Conservation (phyloP, 1,140 invertebrate genomes). For the Sweltsa coloradensis region DNA sequence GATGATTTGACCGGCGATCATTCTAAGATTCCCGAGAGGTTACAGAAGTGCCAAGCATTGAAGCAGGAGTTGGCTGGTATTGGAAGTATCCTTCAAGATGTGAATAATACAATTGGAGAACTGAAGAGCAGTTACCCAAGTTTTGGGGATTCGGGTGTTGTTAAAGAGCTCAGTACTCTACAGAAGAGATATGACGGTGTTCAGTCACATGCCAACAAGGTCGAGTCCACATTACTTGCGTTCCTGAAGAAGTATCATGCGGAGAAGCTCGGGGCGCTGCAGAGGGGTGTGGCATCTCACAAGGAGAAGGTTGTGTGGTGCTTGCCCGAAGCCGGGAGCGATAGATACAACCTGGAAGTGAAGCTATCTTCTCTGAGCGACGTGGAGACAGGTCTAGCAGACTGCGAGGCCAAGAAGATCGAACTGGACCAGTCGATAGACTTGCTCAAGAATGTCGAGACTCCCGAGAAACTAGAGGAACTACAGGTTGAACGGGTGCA, state of each 20-base stretch:
- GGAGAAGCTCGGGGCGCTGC: conserved; percentile 69
- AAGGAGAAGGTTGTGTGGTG: conserved; percentile 91
- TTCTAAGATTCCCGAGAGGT: conserved; percentile 62
- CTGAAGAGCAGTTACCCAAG: conserved; percentile 66
- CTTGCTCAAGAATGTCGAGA: conserved; percentile 52
- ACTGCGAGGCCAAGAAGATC: conserved; percentile 47
- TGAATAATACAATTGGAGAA: conserved; percentile 53
- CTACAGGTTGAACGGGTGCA: conserved; percentile 48
- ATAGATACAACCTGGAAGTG: conserved; percentile 85
- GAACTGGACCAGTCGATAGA: conserved; percentile 55
- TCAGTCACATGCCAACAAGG: conserved; percentile 60
- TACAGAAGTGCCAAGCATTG: conserved; percentile 58
- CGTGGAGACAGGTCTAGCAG: conserved; percentile 54
- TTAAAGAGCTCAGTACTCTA: conserved; percentile 66
- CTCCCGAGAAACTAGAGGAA: conserved; percentile 46
- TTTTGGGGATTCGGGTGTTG: conserved; percentile 54
- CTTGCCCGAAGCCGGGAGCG: conserved; percentile 70
- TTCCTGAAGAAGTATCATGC: conserved; percentile 80
- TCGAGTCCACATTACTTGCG: conserved; percentile 61
- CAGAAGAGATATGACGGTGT: conserved; percentile 66
- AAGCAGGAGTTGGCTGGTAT: conserved; percentile 49
- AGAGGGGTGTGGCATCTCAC: conserved; percentile 61
- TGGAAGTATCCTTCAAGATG: conserved; percentile 46
- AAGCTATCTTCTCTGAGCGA: conserved; percentile 74
- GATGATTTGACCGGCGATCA: conserved; percentile 85